Evolutionary conservation across 2,888 invertebrate species (phyloP), one percentile per base, ranked within the genome.

Genomic region (Prionchulus punctatus): DNA sequence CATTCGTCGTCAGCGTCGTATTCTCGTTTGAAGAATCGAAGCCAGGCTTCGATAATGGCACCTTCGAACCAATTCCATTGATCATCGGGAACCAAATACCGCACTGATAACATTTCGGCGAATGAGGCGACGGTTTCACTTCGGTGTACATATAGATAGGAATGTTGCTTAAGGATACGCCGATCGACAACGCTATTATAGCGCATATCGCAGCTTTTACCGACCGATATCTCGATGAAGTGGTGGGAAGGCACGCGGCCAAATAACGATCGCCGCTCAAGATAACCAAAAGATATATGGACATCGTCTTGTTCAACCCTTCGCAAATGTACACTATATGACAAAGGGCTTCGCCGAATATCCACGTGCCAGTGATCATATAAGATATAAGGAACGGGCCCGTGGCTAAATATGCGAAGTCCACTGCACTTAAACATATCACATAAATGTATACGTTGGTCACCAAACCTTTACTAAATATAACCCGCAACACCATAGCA

Each of bases 181-280:
- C 2, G 15, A 27, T 4, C n/a, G 28, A 23, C n/a, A 57, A 30
- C 1, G 7, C 12, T 21, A 28, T 15, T 49, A 49, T 26, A 12
- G 50, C 26, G 12, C 4, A 26, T 15, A 21, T 4, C 12, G 50
- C 50, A 4, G 50, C 23, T 28, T 28, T 42, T 25, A 56, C 21
- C 2, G 51, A 21, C 12, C 56, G 42, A 42, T n/a, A 51, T 2
- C 42, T 3, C 12, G 47, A 12, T 7, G 54, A 54, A 27, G 43
- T 21, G n/a, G 52, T 58, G 21, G 58, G 53, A n/a, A 48, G 30
- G 23, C 53, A 52, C 18, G 56, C 43, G 36, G 59, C 57, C 30
- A 57, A 23, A 51, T 59, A 59, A 18, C 59, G 59, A 43, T 59
- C 59, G 26, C 42, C 57, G 43, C 50, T 50, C 28, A 59, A 54